Conservation (phyloP, 2,888 invertebrate genomes). For the Clepsis dumicolana region DNA sequence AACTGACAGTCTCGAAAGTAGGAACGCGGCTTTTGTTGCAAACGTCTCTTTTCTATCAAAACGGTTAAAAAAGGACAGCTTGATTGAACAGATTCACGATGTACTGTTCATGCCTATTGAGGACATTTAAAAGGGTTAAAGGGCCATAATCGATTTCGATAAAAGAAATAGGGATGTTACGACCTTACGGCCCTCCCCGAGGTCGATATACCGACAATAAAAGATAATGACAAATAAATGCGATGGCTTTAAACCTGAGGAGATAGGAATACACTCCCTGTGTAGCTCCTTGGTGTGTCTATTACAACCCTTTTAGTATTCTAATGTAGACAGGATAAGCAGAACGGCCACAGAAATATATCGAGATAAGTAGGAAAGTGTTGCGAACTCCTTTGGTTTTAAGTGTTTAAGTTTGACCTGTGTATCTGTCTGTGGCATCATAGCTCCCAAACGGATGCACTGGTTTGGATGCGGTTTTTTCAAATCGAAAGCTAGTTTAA, state of each 20-base stretch:
- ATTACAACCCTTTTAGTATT: slow-evolving; percentile 10
- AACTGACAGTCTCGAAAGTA: neutral
- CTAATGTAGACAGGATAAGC: slow-evolving; percentile 4
- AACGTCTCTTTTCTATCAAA: neutral
- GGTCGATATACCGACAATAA: slow-evolving; percentile 39
- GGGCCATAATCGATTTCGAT: slow-evolving; percentile 37
- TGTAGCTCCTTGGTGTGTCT: slow-evolving; percentile 2
- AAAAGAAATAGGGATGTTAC: slow-evolving; percentile 36
- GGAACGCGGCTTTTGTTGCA: neutral
- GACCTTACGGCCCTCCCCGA: slow-evolving; percentile 30
- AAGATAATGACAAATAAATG: slow-evolving; percentile 42
- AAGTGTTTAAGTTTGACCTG: no score
- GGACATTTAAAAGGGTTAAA: slow-evolving; percentile 34
- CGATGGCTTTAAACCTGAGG: slow-evolving; percentile 19
- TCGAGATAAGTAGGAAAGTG: no score
- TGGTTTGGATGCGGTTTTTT: no score
- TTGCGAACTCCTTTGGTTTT: no score
- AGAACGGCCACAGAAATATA: no score
- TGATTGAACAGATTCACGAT: neutral
- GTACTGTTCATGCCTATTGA: slow-evolving; percentile 7
- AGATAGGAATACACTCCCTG: neutral
- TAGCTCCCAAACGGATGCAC: no score
- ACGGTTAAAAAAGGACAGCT: neutral
- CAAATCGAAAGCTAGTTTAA: no score
- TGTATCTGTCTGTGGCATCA: no score